A percentile compares a stretch with the other conserved stretches of the same genome.
These are phyloP conservation scores for Chelonus insularis DNA, from an alignment of 1,140 invertebrate genomes.

Conservation along the genomic window DNA sequence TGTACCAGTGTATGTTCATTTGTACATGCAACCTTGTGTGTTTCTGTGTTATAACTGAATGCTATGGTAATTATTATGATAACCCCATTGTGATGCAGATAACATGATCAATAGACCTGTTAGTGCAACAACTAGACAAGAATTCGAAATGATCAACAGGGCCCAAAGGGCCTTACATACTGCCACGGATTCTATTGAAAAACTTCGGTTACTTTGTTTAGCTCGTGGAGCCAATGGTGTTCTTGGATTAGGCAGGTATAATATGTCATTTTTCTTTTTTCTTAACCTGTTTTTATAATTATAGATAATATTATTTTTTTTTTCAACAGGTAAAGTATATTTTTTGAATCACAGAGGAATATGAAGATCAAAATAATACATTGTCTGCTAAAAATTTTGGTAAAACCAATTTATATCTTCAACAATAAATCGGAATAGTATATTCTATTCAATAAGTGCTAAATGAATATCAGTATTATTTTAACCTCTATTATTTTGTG, in stretches of 20 bases:
- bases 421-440: too few relatives aligned
- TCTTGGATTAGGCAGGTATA: conserved; percentile 81
- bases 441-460: too few relatives aligned
- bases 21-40: neutral
- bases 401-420: too few relatives aligned
- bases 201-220: conserved; percentile 81
- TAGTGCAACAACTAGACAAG: conserved; percentile 74
- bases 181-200: conserved; percentile 80
- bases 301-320: neutral
- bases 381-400: too few relatives aligned
- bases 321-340: too few relatives aligned
- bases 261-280: too few relatives aligned
- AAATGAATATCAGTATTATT: too few relatives aligned
- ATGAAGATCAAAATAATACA: too few relatives aligned
- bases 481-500: too few relatives aligned
- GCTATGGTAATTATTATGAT: neutral
- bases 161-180: conserved; percentile 63
- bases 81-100: neutral
- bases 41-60: neutral
- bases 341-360: too few relatives aligned
- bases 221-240: conserved; percentile 86
- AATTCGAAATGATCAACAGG: conserved; percentile 81
- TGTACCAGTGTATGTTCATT: neutral
- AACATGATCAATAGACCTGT: conserved; percentile 70
- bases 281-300: conserved; percentile 4